Evolutionary conservation across 2,797 vertebrate genomes (phyloP).

Genomic region (Calcarius lapponicus): DNA sequence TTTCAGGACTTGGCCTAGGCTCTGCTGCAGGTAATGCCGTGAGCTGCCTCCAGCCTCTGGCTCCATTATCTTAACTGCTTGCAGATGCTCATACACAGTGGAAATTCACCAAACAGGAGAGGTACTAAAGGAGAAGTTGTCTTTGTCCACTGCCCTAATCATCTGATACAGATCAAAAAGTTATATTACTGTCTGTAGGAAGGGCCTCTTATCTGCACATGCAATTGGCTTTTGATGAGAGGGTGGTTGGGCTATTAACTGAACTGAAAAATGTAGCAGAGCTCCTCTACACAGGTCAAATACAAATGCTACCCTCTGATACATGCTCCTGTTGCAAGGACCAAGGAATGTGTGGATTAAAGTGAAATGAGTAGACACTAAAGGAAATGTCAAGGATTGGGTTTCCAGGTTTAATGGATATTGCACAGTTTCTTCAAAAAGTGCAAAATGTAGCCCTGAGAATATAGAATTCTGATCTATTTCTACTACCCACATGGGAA

Average conservation of each 20-base stretch:
- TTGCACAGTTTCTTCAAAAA: not conserved
- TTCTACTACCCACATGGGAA: conserved; percentile 33
- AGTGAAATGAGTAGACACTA: not conserved
- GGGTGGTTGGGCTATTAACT: not conserved
- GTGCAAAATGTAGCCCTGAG: not conserved
- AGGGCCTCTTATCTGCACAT: not conserved
- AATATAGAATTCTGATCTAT: conserved; percentile 8
- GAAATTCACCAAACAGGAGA: not conserved
- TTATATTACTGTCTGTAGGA: not conserved
- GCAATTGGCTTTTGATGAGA: conserved; percentile 27
- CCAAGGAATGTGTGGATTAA: not conserved
- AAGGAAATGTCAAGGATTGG: not conserved
- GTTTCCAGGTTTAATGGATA: not conserved
- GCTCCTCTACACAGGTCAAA: not conserved
- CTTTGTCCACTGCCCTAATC: conserved; percentile 7
- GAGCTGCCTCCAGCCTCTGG: not conserved
- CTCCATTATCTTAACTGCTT: rapidly evolving
- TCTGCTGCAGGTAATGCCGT: not conserved
- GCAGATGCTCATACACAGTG: not conserved
- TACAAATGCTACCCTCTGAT: not conserved
- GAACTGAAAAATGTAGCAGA: not conserved
- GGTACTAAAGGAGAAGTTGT: not conserved
- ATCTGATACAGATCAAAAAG: conserved; percentile 39
- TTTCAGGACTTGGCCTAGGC: not conserved
- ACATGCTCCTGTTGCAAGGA: not conserved